Evolutionary conservation across 2,113 vertebrate species (phyloP).

Genomic region (Corvus moneduloides): DNA sequence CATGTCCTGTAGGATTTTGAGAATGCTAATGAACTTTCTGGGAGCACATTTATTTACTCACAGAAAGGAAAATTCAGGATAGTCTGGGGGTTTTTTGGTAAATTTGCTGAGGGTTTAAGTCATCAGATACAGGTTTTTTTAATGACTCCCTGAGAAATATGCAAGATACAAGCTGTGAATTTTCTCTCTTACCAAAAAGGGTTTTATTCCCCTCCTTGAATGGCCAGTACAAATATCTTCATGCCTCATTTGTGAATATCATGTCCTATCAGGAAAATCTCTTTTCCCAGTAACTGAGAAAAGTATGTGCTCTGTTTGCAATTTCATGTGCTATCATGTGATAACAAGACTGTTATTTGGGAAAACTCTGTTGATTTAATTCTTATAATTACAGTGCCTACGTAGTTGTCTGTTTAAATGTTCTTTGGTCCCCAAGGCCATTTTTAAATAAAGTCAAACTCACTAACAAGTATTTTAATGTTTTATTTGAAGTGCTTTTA

Average conservation of each 20-base stretch:
- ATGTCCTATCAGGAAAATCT: not conserved
- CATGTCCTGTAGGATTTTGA: not conserved
- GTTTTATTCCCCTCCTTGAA: not conserved
- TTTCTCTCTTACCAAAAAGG: not conserved
- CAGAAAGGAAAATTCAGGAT: not conserved
- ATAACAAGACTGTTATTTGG: conserved; percentile 12
- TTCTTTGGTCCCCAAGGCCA: not conserved
- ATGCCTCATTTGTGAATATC: not conserved
- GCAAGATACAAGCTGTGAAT: not conserved
- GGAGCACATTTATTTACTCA: not conserved
- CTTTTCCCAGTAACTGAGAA: not conserved
- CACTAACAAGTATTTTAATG: not conserved
- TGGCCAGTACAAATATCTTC: not conserved
- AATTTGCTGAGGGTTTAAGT: not conserved
- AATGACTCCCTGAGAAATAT: not conserved
- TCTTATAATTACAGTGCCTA: not conserved
- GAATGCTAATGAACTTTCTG: not conserved
- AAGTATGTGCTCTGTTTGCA: conserved; percentile 5
- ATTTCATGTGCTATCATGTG: conserved; percentile 40
- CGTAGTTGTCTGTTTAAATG: conserved; percentile 1
- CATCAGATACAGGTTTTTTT: not conserved
- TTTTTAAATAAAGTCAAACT: not conserved
- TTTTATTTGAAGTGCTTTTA: conserved; percentile 8
- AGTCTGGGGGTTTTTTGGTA: fast-evolving
- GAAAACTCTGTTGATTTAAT: not conserved